Base-by-base conservation (phyloP, 2,888 invertebrate genomes). In the Sicus ferrugineus region DNA sequence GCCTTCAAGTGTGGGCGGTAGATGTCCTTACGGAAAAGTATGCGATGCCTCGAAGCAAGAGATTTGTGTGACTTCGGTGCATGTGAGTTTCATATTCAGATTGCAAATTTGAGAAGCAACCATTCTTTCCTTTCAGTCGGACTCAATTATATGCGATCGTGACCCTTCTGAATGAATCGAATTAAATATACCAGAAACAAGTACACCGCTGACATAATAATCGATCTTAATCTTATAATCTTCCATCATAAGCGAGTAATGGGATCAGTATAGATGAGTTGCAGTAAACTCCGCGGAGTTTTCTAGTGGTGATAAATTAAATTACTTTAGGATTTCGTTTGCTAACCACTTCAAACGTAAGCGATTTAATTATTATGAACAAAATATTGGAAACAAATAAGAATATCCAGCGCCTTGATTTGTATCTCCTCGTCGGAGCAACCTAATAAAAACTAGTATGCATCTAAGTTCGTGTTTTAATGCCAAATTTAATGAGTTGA, bases 1-100 rank as follows among this genome's bases (percentile, higher is more conserved):
- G n/a, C 79, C 80, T 0, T 74, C 79, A 1, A 66, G 76, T 16
- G 77, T 77, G 2, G 70, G 64, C 2, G 83, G 84, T 2, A 74
- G 56, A 19, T 83, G 83, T 59, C 83, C 84, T 1, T 11, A 23
- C 1, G 78, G 77, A 19, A 72, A 72, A 19, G 74, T 77, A 34
- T 83, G 83, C 68, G 83, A 84, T 71, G 79, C 78, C 9, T 75
- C 79, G 7, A 73, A 75, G 11, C 26, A n/a, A 1, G 61, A 77
- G 1, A 76, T 83, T 66, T 83, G 83, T 42, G 79, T 80, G 2
- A 46, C 70, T 6, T 21, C 70, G 50, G 42, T 67, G 23, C 61
- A 50, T 54, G 76, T 75, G 70, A 71, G 52, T 66, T 42, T n/a
- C n/a, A n/a, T n/a, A n/a, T 48, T 19, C 11, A 52, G 23, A 21